Conservation (phyloP, 2,888 invertebrate genomes). For the Mimas tiliae region DNA sequence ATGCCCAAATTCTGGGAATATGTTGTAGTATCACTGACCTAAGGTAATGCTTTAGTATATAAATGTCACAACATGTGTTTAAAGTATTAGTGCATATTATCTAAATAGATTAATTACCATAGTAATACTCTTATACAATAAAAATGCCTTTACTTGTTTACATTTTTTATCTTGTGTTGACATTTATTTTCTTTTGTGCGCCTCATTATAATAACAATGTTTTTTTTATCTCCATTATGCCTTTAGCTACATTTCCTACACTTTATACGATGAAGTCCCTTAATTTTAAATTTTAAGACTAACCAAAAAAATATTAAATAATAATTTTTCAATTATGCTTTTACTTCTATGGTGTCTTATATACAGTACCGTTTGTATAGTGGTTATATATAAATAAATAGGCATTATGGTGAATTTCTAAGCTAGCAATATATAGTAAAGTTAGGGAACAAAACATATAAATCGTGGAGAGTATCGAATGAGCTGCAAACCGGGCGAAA, state of each 20-base stretch:
- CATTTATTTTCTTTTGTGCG: not conserved
- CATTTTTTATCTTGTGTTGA: not conserved
- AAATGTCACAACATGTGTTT: not conserved
- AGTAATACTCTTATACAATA: not conserved
- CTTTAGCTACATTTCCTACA: not conserved
- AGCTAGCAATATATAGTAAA: no score
- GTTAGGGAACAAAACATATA: not conserved
- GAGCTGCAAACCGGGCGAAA: no score
- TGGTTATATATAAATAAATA: no score
- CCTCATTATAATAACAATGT: not conserved
- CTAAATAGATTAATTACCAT: not conserved
- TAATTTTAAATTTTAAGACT: no score
- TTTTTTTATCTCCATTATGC: not conserved
- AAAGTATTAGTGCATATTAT: not conserved
- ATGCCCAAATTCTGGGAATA: conserved; percentile 1
- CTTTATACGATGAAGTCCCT: not conserved
- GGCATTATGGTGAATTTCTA: no score
- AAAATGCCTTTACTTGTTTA: not conserved
- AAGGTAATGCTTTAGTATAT: not conserved
- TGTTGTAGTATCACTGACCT: not conserved
- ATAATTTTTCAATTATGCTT: no score
- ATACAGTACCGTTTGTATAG: no score
- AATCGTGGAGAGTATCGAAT: no score
- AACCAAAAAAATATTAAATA: no score
- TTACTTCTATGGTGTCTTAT: no score